These are phyloP conservation scores for Phalacrocorax aristotelis DNA, from an alignment of 2,113 vertebrate species.

Conservation along the genomic window DNA sequence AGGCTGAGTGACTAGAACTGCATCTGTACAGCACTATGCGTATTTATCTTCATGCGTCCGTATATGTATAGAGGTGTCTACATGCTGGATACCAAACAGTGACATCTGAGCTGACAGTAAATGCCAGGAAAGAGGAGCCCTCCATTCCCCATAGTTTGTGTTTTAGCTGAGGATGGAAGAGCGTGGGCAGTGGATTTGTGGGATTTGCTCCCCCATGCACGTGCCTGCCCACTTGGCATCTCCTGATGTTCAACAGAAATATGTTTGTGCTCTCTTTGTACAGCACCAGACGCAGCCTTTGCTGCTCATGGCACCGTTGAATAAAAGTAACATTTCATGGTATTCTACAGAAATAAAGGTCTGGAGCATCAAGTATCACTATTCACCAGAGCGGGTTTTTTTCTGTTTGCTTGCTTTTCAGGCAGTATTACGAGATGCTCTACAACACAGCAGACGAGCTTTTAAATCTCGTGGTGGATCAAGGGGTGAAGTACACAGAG, in stretches of 20 bases:
- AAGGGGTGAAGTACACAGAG: conserved; percentile 97
- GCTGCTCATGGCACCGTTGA: not conserved
- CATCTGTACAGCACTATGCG: not conserved
- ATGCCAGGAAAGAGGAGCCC: not conserved
- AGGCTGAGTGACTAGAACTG: too few species aligned
- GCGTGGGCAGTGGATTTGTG: not conserved
- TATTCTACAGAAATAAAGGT: not conserved
- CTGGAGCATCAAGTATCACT: fast-evolving
- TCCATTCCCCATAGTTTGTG: not conserved
- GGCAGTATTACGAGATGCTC: conserved; percentile 99
- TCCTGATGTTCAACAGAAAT: not conserved
- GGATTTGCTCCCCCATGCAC: not conserved
- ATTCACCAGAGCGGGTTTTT: not conserved
- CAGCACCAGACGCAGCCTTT: not conserved
- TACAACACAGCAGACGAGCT: conserved; percentile 97
- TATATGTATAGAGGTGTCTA: not conserved
- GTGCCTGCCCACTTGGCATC: not conserved
- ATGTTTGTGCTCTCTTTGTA: not conserved
- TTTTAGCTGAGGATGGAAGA: not conserved
- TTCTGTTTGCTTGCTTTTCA: conserved; percentile 1
- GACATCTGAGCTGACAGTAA: not conserved
- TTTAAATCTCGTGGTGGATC: conserved; percentile 96
- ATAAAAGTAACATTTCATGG: not conserved
- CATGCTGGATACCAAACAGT: not conserved
- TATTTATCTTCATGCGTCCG: not conserved